Percentiles rank a stretch among this genome's conserved stretches.
Evolutionary conservation across 1,140 invertebrate genomes (phyloP).

Genomic region (Trichonephila clavata): DNA sequence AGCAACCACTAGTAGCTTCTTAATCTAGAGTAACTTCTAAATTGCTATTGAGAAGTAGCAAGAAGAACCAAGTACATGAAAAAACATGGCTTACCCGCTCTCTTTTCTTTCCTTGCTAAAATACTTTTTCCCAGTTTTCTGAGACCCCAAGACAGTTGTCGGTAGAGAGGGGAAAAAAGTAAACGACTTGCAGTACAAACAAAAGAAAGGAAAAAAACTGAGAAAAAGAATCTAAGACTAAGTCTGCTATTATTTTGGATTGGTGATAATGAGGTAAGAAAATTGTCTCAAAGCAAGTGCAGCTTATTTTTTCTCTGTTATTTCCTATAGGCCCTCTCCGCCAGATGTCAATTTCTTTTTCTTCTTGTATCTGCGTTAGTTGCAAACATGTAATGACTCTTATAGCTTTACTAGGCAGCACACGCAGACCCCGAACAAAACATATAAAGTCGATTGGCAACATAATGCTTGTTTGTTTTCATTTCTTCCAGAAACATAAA

Average conservation of each 20-base stretch:
- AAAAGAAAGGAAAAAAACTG: conserved; percentile 36
- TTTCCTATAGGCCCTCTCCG: conserved; percentile 1
- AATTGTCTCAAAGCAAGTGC: conserved; percentile 75
- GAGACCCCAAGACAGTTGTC: conserved; percentile 59
- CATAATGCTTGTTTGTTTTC: background rate
- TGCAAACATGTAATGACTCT: conserved; percentile 53
- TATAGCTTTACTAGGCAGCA: conserved; percentile 19
- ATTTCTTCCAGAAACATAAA: background rate
- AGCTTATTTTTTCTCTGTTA: conserved; percentile 50
- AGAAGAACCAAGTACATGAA: conserved; percentile 43
- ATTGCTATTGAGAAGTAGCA: conserved; percentile 33
- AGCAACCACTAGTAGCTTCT: conserved; percentile 65
- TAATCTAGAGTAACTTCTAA: conserved; percentile 51
- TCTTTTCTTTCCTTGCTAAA: background rate
- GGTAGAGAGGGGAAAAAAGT: conserved; percentile 22
- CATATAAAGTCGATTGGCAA: conserved; percentile 19
- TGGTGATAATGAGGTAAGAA: conserved; percentile 73
- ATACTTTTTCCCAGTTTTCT: conserved; percentile 47
- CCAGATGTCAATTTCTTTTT: conserved; percentile 61
- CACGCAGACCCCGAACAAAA: background rate
- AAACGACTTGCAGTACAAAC: conserved; percentile 56
- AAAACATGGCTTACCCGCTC: conserved; percentile 16
- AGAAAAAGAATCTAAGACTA: conserved; percentile 56
- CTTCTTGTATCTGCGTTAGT: conserved; percentile 13
- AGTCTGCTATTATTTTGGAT: conserved; percentile 76